Conservation (phyloP, 2,797 vertebrate species). For the Calcarius lapponicus region DNA sequence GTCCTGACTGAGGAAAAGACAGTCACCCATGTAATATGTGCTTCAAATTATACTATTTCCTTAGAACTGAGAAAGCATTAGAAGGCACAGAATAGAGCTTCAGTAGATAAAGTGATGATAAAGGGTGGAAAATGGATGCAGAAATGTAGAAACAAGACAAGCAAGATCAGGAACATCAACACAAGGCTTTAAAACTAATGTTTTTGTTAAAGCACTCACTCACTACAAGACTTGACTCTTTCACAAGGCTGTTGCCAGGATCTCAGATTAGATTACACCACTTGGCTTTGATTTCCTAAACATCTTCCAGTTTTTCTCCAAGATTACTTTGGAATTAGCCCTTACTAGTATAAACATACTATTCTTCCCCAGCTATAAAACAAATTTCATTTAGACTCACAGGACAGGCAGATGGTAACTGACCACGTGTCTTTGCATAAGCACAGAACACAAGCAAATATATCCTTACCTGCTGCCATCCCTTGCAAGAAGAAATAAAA, state of each 20-base stretch:
- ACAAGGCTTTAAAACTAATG: background rate
- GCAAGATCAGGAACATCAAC: background rate
- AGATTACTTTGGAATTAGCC: background rate
- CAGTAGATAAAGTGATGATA: background rate
- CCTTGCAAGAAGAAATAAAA: background rate
- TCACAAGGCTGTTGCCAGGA: background rate
- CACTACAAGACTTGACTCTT: background rate
- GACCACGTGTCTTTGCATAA: background rate
- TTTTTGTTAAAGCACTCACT: background rate
- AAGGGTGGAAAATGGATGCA: background rate
- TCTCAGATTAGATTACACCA: background rate
- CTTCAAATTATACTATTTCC: background rate
- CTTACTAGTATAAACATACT: background rate
- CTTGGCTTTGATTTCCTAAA: constrained; percentile 32
- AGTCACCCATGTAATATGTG: background rate
- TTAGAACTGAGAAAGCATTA: background rate
- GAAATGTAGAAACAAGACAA: background rate
- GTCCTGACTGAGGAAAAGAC: background rate
- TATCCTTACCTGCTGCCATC: background rate
- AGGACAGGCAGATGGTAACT: background rate
- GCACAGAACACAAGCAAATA: background rate
- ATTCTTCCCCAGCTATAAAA: background rate
- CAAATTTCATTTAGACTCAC: background rate
- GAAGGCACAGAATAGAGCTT: background rate
- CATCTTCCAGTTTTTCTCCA: background rate